Percentiles rank a stretch among this genome's conserved stretches.
These are phyloP conservation scores for Parasteatoda tepidariorum DNA, from an alignment of 1,140 invertebrate species.

Conservation along the genomic window DNA sequence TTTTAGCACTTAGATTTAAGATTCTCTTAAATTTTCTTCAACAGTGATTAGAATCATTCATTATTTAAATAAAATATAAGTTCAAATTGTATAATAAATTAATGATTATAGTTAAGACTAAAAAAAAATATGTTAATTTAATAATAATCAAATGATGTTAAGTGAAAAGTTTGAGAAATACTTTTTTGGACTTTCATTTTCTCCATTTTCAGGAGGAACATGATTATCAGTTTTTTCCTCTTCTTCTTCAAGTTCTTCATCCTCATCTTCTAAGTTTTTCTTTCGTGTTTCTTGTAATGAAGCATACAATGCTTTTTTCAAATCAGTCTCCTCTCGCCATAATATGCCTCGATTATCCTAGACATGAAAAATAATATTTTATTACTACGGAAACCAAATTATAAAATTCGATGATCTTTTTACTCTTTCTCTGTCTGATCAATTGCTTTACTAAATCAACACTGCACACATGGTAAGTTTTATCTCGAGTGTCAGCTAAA, in stretches of 20 bases:
- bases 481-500: too few species aligned
- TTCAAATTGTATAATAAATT: background rate
- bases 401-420: background rate
- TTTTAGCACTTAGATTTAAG: background rate
- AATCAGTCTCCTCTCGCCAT: constrained; percentile 69
- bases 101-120: background rate
- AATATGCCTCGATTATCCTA: constrained; percentile 68
- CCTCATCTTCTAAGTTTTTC: constrained; percentile 41
- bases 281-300: constrained; percentile 67
- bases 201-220: constrained; percentile 19
- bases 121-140: constrained; percentile 37
- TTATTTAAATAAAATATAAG: background rate
- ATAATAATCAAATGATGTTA: too few species aligned
- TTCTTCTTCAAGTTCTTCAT: constrained; percentile 14
- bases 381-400: too few species aligned
- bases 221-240: constrained; percentile 1
- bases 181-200: constrained; percentile 55
- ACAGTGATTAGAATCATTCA: background rate
- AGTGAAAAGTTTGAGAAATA: too few species aligned
- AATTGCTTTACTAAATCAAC: too few species aligned
- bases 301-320: constrained; percentile 70
- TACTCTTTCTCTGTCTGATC: too few species aligned
- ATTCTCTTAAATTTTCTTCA: too few species aligned
- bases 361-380: too few species aligned
- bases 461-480: too few species aligned